phyloP scores from a whole-genome alignment of 2,113 vertebrate species.

The Nicator chloris region DNA sequence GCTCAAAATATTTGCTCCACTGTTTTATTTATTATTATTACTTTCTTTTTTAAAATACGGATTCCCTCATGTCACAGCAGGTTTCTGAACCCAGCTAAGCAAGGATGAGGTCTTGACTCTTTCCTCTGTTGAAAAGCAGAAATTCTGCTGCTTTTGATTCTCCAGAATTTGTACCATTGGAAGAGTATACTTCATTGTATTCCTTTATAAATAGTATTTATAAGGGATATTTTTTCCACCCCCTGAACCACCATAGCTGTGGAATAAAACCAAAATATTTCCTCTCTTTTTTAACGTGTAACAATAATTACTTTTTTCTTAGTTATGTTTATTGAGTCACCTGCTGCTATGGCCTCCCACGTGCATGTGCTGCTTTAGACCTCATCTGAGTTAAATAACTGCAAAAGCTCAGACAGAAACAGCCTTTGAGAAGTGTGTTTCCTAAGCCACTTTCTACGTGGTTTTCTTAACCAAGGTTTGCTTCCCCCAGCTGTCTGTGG shows the following conservation, averaged over 20 bases:
- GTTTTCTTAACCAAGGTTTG: not conserved
- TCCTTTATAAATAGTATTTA: not conserved
- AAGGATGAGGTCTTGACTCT: not conserved
- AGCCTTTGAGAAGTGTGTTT: not conserved
- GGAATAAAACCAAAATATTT: not conserved
- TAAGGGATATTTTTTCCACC: not conserved
- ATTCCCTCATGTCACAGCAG: not conserved
- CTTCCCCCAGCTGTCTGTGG: not conserved
- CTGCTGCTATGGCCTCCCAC: not conserved
- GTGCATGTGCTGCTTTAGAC: not conserved
- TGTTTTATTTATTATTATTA: not conserved
- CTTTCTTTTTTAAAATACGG: not conserved
- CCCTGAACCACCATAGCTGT: not conserved
- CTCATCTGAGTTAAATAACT: not conserved
- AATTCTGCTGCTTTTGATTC: not conserved
- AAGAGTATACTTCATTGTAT: not conserved
- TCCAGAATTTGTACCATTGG: not conserved
- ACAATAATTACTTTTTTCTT: not conserved
- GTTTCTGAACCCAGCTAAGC: not conserved
- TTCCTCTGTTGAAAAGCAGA: not conserved
- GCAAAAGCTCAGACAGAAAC: not conserved
- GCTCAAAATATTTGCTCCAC: not conserved
- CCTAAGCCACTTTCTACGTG: not conserved
- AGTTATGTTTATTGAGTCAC: not conserved
- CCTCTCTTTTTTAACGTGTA: not conserved